Conservation (phyloP, 2,888 invertebrate species). For the Serrognathus titanus region DNA sequence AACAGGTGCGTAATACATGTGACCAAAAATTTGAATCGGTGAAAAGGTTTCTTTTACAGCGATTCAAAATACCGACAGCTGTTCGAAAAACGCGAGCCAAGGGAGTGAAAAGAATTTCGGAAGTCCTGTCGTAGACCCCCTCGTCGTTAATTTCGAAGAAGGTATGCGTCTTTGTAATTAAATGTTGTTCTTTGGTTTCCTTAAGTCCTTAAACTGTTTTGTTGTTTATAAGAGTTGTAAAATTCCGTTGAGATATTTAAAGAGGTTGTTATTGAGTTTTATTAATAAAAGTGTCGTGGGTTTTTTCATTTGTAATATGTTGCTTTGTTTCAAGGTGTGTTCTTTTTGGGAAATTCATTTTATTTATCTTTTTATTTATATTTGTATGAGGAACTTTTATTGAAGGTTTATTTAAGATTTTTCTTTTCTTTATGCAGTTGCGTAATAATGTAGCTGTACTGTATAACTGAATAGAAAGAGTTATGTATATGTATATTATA, state of each 20-base stretch:
- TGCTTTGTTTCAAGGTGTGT: slow-evolving; percentile 8
- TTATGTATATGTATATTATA: slow-evolving; percentile 7
- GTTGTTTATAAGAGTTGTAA: slow-evolving; percentile 12
- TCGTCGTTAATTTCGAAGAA: slow-evolving; percentile 78
- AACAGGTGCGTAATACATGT: slow-evolving; percentile 10
- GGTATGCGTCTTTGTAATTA: slow-evolving; percentile 70
- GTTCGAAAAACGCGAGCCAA: slow-evolving; percentile 31
- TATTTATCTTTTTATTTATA: slow-evolving; percentile 9
- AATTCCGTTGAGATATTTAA: slow-evolving; percentile 14
- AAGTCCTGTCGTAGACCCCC: slow-evolving; percentile 60
- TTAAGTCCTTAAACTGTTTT: slow-evolving; percentile 17
- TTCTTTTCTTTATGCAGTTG: neutral
- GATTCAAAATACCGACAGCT: slow-evolving; percentile 24
- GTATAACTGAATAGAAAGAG: slow-evolving; percentile 6
- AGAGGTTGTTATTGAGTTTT: slow-evolving; percentile 14
- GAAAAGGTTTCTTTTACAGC: slow-evolving; percentile 7
- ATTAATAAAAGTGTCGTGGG: slow-evolving; percentile 15
- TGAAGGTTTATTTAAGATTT: neutral
- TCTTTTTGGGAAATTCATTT: neutral
- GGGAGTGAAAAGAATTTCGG: slow-evolving; percentile 37
- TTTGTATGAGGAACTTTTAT: slow-evolving; percentile 10
- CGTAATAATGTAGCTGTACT: slow-evolving; percentile 11
- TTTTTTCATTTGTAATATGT: slow-evolving; percentile 12
- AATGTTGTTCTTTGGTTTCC: slow-evolving; percentile 18
- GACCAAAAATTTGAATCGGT: neutral